Evolutionary conservation across 2,888 invertebrate species (phyloP).

Genomic region (Lithodes maja): DNA sequence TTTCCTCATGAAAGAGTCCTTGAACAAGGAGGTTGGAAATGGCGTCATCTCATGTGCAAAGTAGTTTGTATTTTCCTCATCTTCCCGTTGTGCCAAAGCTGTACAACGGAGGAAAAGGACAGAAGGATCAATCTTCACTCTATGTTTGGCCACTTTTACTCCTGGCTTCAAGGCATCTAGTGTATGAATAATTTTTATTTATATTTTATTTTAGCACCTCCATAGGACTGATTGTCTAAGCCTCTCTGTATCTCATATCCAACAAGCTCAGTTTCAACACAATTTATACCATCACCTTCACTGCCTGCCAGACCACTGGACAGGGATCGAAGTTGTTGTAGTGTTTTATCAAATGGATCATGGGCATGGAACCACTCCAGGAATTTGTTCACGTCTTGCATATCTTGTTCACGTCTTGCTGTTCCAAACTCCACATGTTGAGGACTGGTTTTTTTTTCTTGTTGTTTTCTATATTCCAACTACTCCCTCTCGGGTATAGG

Average conservation of each 20-base stretch:
- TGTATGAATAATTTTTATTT: background rate
- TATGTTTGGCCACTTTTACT: constrained; percentile 2
- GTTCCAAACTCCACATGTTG: constrained; percentile 9
- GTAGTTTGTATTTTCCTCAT: background rate
- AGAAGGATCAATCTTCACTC: background rate
- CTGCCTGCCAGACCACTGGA: background rate
- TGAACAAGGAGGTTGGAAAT: background rate
- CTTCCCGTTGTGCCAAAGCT: background rate
- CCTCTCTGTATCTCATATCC: background rate
- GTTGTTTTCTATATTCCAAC: no score
- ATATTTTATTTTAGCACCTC: background rate
- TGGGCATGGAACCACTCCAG: background rate
- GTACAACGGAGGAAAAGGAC: background rate
- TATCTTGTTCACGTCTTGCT: background rate
- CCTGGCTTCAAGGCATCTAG: background rate
- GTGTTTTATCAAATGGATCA: background rate
- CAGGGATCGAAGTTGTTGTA: constrained; percentile 6
- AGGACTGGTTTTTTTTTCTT: no score
- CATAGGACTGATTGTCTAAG: background rate
- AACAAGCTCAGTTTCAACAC: constrained; percentile 6
- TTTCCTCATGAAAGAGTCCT: constrained; percentile 6
- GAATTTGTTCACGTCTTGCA: background rate
- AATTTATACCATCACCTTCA: background rate
- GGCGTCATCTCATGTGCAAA: constrained; percentile 7
- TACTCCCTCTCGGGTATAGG: no score